Evolutionary conservation across 2,113 vertebrate species (phyloP).

Genomic region (Plecturocebus donacophilus): DNA sequence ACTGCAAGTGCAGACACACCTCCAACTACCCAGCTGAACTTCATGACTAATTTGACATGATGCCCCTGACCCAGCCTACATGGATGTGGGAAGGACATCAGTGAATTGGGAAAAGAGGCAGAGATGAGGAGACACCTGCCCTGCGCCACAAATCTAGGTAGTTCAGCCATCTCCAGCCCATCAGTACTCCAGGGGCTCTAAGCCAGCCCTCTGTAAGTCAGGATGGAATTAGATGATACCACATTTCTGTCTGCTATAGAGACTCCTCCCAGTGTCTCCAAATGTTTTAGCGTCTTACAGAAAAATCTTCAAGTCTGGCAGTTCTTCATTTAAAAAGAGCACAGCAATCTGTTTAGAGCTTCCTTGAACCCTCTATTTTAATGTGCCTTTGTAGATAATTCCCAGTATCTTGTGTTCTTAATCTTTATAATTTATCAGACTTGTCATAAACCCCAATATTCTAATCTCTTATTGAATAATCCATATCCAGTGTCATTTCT

Average conservation of each 20-base stretch:
- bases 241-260: not conserved
- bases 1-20: not conserved
- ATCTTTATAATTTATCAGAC: too few relatives aligned
- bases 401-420: too few relatives aligned
- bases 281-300: not conserved
- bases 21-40: not conserved
- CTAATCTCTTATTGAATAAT: too few relatives aligned
- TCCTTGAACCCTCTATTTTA: not conserved
- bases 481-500: too few relatives aligned
- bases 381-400: too few relatives aligned
- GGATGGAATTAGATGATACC: not conserved
- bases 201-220: not conserved
- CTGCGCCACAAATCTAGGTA: not conserved
- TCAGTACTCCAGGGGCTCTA: not conserved
- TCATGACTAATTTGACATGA: too few relatives aligned
- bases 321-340: not conserved
- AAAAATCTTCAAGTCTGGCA: not conserved
- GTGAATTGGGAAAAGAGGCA: too few relatives aligned
- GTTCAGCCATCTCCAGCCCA: not conserved
- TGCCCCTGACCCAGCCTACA: too few relatives aligned
- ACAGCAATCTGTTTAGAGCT: not conserved
- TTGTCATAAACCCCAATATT: too few relatives aligned
- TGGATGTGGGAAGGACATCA: too few relatives aligned
- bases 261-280: not conserved
- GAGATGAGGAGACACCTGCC: too few relatives aligned